Base-by-base conservation (phyloP, 1,140 invertebrate genomes). In the Sipha flava region DNA sequence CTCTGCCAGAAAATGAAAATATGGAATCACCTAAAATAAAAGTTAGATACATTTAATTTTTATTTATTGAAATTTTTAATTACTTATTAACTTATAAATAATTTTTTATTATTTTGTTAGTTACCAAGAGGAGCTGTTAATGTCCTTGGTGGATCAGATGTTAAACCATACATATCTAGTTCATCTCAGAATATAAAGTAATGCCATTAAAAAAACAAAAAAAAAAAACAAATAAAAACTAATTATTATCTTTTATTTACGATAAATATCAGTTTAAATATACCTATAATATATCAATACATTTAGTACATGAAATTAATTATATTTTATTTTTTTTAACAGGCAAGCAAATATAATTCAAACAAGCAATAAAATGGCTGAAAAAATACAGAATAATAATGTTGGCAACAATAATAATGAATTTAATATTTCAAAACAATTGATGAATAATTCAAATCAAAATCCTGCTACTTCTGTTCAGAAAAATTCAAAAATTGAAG, bases 71-170 rank as follows among this genome's bases (percentile, higher is more conserved):
- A 9, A 12, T 2, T 10, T n/a, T 64, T 37, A 34, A 2, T 40
- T 6, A 23, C n/a, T 23, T 4, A 14, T 43, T 23, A 16, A 43
- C 4, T 26, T 18, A 70, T 45, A 12, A 47, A 47, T 29, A 47
- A 47, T 47, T 47, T 14, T 47, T 29, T 70, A 12, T 77, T 59
- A 7, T 26, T 21, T 75, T 64, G 5, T 49, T 59, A 77, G 73
- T 57, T 77, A 77, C 73, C 52, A 12, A 57, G 43, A 57, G 52
- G 52, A 57, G 73, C 52, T 16, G 34, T 77, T 40, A 77, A 77
- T 77, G 37, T 54, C 34, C n/a, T 54, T 52, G 73, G 34, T 0
- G 34, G 34, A 77, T 5, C 34, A 43, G 40, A 47, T 29, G 14
- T 4, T 47, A 47, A 70, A 31, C 23, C 21, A 68, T 18, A 68